These are phyloP conservation scores for Pteruthius melanotis DNA, from an alignment of 2,113 vertebrate genomes.

Conservation along the genomic window DNA sequence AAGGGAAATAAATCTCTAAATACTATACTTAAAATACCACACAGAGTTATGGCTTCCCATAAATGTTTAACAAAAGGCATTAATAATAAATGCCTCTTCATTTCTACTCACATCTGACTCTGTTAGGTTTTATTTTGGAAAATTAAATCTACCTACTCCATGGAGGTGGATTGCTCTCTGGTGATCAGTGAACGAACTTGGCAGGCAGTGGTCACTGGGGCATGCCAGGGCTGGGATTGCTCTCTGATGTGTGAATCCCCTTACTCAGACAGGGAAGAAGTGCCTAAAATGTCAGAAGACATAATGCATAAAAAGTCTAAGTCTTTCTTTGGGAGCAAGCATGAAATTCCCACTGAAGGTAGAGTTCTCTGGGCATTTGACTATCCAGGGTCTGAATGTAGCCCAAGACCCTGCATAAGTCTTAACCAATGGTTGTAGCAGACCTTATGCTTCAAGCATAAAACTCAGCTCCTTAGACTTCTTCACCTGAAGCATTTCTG, in stretches of 20 bases:
- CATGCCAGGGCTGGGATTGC: rapidly evolving
- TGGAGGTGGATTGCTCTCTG: background rate
- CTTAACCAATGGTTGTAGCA: background rate
- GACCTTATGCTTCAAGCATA: background rate
- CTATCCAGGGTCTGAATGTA: background rate
- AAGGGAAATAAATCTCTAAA: slow-evolving; percentile 23
- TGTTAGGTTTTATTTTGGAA: background rate
- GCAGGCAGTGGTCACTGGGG: background rate
- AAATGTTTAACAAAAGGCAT: slow-evolving; percentile 29
- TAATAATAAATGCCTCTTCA: slow-evolving; percentile 38
- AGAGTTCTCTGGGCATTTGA: background rate
- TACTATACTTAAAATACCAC: background rate
- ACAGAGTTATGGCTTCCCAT: background rate
- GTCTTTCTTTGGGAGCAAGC: background rate
- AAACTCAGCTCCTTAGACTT: background rate
- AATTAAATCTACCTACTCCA: background rate
- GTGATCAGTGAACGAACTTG: background rate
- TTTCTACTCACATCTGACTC: background rate
- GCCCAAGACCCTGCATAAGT: background rate
- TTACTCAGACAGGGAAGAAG: background rate
- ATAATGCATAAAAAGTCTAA: background rate
- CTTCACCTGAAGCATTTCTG: background rate
- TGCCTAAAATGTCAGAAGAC: background rate
- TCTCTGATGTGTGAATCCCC: background rate
- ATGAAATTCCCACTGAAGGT: background rate